A percentile compares a stretch with the other conserved stretches of the same genome.
phyloP scores from a whole-genome alignment of 2,888 invertebrate genomes.

The Scaptomyza cyrtandrae region DNA sequence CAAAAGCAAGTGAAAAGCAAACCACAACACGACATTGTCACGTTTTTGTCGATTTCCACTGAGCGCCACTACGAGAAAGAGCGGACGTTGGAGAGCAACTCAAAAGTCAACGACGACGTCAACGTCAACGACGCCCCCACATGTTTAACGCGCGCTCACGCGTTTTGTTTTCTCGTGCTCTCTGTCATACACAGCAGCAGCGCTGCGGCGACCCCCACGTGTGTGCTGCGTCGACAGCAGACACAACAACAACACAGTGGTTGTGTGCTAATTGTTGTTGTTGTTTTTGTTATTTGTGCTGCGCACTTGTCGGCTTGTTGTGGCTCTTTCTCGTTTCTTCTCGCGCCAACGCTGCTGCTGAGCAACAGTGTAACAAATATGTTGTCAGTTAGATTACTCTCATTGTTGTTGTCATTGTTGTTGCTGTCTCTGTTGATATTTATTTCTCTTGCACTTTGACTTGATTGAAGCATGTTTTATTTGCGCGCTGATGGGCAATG shows the following conservation, averaged over 20 bases:
- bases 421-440: slow-evolving; percentile 25
- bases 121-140: slow-evolving; percentile 62
- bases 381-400: slow-evolving; percentile 59
- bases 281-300: slow-evolving; percentile 46
- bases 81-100: slow-evolving; percentile 32
- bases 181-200: slow-evolving; percentile 7
- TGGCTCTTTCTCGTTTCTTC: slow-evolving; percentile 49
- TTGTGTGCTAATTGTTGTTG: slow-evolving; percentile 37
- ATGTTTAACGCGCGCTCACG: slow-evolving; percentile 46
- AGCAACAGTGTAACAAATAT: slow-evolving; percentile 58
- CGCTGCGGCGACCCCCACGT: slow-evolving; percentile 65
- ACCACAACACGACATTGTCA: slow-evolving; percentile 74
- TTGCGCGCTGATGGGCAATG: slow-evolving; percentile 45
- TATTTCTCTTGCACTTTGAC: slow-evolving; percentile 54
- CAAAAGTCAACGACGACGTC: slow-evolving; percentile 40
- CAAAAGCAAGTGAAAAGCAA: slow-evolving; percentile 45
- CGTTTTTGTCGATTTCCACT: slow-evolving; percentile 63
- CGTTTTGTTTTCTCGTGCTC: slow-evolving; percentile 27
- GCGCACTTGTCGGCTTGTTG: slow-evolving; percentile 70
- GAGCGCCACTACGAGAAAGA: slow-evolving; percentile 15
- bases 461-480: slow-evolving; percentile 56
- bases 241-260: slow-evolving; percentile 57
- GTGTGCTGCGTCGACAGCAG: slow-evolving; percentile 50
- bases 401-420: slow-evolving; percentile 33
- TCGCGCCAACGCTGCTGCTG: slow-evolving; percentile 27